phyloP scores from a whole-genome alignment of 1,140 invertebrate species.

The Cherax quadricarinatus region DNA sequence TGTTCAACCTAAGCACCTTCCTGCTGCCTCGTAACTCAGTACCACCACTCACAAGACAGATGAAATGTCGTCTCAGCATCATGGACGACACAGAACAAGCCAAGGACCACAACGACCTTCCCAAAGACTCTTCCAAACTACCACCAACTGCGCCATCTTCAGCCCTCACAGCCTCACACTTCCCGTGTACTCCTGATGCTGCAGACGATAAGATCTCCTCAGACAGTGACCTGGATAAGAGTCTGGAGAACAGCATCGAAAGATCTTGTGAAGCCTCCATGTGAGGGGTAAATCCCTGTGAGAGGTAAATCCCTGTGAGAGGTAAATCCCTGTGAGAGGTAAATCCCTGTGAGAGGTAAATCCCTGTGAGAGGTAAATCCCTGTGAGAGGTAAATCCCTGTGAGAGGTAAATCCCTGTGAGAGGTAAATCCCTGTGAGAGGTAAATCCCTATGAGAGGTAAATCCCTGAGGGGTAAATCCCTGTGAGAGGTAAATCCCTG shows the following conservation, averaged over 20 bases:
- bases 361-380: too few species aligned
- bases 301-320: too few species aligned
- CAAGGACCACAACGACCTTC: not conserved
- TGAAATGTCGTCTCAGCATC: slow-evolving; percentile 77
- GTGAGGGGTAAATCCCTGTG: not conserved
- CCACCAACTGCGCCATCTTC: not conserved
- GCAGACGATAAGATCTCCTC: slow-evolving; percentile 25
- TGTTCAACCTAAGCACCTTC: slow-evolving; percentile 98
- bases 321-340: too few species aligned
- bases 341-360: too few species aligned
- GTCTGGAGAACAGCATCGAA: slow-evolving; percentile 62
- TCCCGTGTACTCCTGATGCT: slow-evolving; percentile 12
- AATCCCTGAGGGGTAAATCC: too few species aligned
- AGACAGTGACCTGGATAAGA: slow-evolving; percentile 60
- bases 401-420: too few species aligned
- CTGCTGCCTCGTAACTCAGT: slow-evolving; percentile 94
- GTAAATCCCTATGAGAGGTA: too few species aligned
- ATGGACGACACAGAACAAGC: slow-evolving; percentile 48
- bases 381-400: too few species aligned
- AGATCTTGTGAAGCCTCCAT: slow-evolving; percentile 64
- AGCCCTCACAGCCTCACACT: not conserved
- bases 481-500: too few species aligned
- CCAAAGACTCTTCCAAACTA: not conserved
- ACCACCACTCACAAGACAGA: slow-evolving; percentile 88
- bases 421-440: too few species aligned